These are phyloP conservation scores for Albula goreensis DNA, from an alignment of 2,113 vertebrate genomes.

Conservation along the genomic window DNA sequence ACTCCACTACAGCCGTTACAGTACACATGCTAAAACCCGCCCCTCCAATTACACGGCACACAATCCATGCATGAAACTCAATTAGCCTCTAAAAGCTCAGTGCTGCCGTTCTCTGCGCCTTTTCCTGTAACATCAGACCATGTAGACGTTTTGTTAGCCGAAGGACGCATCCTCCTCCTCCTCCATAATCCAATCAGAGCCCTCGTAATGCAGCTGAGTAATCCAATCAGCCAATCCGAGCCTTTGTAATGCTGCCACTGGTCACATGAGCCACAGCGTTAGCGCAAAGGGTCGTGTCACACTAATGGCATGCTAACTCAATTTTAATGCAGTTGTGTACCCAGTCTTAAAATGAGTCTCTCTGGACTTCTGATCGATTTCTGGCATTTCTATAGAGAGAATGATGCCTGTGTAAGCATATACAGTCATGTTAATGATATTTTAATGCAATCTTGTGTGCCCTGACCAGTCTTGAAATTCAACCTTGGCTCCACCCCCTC, in stretches of 20 bases:
- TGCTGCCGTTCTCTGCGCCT: constrained; percentile 50
- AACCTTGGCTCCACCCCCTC: constrained; percentile 52
- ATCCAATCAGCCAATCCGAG: constrained; percentile 83
- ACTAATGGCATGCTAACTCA: constrained; percentile 85
- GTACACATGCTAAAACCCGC: constrained; percentile 44
- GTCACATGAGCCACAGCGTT: constrained; percentile 80
- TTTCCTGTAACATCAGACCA: constrained; percentile 78
- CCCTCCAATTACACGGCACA: constrained; percentile 63
- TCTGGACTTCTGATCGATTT: constrained; percentile 71
- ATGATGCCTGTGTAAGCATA: constrained; percentile 73
- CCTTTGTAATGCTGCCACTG: constrained; percentile 69
- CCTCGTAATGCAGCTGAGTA: constrained; percentile 80
- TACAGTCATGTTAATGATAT: constrained; percentile 69
- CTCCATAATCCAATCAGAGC: constrained; percentile 80
- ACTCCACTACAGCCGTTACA: constrained; percentile 35
- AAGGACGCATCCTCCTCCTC: constrained; percentile 53
- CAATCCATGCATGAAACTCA: constrained; percentile 72
- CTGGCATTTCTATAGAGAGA: constrained; percentile 76
- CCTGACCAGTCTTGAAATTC: constrained; percentile 57
- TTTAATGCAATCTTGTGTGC: constrained; percentile 71
- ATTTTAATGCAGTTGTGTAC: constrained; percentile 75
- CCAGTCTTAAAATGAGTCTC: constrained; percentile 57
- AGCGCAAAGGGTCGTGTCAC: constrained; percentile 72
- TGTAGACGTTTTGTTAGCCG: constrained; percentile 85
- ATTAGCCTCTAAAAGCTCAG: constrained; percentile 80